These are phyloP conservation scores for Tenualosa ilisha DNA, from an alignment of 2,797 vertebrate species.

Conservation along the genomic window DNA sequence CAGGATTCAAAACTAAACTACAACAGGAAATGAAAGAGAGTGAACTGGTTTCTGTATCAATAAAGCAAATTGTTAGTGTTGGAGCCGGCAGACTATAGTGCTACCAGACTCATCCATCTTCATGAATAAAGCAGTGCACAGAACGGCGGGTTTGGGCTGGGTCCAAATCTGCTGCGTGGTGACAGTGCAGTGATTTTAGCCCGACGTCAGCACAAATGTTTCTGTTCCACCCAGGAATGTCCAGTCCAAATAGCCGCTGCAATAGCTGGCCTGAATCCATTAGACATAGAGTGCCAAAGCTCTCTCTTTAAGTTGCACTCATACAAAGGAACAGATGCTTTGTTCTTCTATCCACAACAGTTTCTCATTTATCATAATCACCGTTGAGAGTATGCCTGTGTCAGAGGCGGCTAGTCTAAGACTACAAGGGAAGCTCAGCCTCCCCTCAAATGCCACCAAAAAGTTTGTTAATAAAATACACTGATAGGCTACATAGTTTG, in stretches of 20 bases:
- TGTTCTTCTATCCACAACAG: not conserved
- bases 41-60: not conserved
- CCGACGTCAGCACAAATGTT: conserved; percentile 15
- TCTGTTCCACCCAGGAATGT: not conserved
- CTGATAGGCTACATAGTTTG: too few species aligned
- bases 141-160: not conserved
- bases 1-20: not conserved
- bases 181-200: conserved; percentile 8
- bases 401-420: too few species aligned
- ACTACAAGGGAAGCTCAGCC: too few species aligned
- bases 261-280: not conserved
- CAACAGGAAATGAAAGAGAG: not conserved
- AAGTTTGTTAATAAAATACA: too few species aligned
- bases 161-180: not conserved
- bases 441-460: too few species aligned
- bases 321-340: not conserved
- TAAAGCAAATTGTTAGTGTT: not conserved
- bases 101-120: not conserved
- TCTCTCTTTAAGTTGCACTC: not conserved
- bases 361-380: conserved; percentile 1
- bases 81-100: not conserved
- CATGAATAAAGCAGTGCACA: not conserved
- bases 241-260: not conserved
- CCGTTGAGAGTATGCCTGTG: not conserved
- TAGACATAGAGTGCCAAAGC: not conserved